Percentiles rank a stretch among this genome's conserved stretches.
Evolutionary conservation across 1,140 invertebrate species (phyloP).

Genomic region (Hydropsyche tenuis): DNA sequence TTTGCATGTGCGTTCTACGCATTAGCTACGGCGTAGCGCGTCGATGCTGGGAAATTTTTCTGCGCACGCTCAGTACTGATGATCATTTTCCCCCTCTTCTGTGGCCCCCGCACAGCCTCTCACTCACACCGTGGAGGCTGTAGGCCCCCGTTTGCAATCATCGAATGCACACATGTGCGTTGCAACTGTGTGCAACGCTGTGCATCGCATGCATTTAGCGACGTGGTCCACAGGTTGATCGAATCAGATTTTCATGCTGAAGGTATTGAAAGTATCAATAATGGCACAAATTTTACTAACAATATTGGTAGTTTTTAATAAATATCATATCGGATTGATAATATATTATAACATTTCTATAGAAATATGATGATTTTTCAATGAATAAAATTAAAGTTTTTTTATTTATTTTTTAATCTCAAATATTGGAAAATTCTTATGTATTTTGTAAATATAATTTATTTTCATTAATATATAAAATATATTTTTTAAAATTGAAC

Average conservation of each 20-base stretch:
- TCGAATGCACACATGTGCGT: conserved; percentile 34
- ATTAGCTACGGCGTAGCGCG: conserved; percentile 27
- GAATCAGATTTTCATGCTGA: neutral
- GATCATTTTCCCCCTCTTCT: conserved; percentile 21
- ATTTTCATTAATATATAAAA: too few species aligned
- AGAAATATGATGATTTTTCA: too few species aligned
- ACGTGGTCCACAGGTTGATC: conserved; percentile 22
- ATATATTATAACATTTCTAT: too few species aligned
- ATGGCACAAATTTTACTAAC: too few species aligned
- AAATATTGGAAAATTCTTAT: neutral
- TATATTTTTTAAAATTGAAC: too few species aligned
- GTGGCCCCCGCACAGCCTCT: neutral
- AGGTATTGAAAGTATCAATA: too few species aligned
- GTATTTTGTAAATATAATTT: too few species aligned
- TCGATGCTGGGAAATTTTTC: conserved; percentile 35
- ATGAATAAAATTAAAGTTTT: too few species aligned
- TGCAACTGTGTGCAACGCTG: conserved; percentile 29
- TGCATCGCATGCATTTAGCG: conserved; percentile 5
- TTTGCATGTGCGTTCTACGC: conserved; percentile 5
- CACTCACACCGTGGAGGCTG: neutral
- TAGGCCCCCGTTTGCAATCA: conserved; percentile 22
- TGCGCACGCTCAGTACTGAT: conserved; percentile 34
- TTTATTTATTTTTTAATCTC: neutral
- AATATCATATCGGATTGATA: too few species aligned
- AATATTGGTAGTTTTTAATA: too few species aligned